Conservation (phyloP, 2,113 vertebrate species). For the Dolichallabes microphthalmus region DNA sequence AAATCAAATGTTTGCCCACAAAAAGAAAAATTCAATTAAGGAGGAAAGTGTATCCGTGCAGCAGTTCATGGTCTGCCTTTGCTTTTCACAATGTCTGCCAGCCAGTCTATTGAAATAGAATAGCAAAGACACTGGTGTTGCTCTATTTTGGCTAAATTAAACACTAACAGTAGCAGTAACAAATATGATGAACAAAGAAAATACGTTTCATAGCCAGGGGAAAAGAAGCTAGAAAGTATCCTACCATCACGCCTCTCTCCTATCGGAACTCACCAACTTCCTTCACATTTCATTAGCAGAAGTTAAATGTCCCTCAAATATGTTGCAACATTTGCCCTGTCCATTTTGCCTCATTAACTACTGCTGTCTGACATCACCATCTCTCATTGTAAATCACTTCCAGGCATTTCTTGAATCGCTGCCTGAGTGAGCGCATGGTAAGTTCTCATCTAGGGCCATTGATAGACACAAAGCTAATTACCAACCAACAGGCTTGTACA, state of each 20-base stretch:
- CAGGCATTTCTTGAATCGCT: background rate
- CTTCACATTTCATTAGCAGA: background rate
- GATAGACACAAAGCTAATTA: background rate
- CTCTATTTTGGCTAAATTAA: background rate
- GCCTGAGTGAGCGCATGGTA: background rate
- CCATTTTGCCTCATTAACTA: conserved; percentile 1
- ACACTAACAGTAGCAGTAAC: background rate
- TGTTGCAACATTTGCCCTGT: background rate
- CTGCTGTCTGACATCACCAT: background rate
- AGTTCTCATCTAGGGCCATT: background rate
- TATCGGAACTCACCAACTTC: background rate
- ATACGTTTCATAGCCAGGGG: background rate
- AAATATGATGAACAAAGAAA: background rate
- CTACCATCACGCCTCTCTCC: background rate
- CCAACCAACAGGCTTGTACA: background rate
- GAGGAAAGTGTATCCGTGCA: background rate
- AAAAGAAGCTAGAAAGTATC: background rate
- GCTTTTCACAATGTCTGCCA: background rate
- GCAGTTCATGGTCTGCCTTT: background rate
- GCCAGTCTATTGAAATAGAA: background rate
- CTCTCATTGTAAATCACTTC: background rate
- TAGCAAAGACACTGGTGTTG: background rate
- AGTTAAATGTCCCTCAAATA: background rate
- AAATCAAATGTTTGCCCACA: background rate
- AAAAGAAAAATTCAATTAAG: background rate